Conservation (phyloP, 2,888 invertebrate species). For the Cheilosia scutellata region DNA sequence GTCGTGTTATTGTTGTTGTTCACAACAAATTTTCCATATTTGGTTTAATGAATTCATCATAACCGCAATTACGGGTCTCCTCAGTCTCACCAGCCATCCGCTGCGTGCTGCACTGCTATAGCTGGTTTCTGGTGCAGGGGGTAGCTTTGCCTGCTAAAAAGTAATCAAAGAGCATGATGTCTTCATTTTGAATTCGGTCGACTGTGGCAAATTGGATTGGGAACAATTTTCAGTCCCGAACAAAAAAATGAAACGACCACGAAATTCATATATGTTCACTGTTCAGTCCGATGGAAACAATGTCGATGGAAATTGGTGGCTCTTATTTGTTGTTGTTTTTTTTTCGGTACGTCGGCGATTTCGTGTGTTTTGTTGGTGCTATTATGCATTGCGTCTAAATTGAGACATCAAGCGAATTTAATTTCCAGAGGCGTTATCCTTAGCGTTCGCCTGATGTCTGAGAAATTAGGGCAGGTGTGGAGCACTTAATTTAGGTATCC, state of each 20-base stretch:
- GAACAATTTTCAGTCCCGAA: slow-evolving; percentile 61
- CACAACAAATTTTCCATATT: slow-evolving; percentile 67
- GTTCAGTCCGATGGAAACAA: slow-evolving; percentile 29
- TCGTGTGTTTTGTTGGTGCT: slow-evolving; percentile 13
- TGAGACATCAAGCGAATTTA: slow-evolving; percentile 71
- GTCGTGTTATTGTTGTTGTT: slow-evolving; percentile 30
- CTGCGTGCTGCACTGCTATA: slow-evolving; percentile 2
- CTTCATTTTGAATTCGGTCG: slow-evolving; percentile 74
- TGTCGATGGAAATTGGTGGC: slow-evolving; percentile 61
- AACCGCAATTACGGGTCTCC: slow-evolving; percentile 72
- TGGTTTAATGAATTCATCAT: slow-evolving; percentile 75
- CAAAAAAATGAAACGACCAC: slow-evolving; percentile 26
- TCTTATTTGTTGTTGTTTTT: slow-evolving; percentile 51
- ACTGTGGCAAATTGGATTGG: slow-evolving; percentile 75
- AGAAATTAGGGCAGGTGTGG: slow-evolving; percentile 74
- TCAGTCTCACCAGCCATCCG: slow-evolving; percentile 8
- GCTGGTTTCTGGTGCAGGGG: slow-evolving; percentile 26
- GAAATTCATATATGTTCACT: slow-evolving; percentile 32
- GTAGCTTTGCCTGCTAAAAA: slow-evolving; percentile 58
- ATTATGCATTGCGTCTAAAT: slow-evolving; percentile 49
- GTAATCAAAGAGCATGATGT: slow-evolving; percentile 76
- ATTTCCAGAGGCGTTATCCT: slow-evolving; percentile 73
- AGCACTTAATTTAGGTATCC: slow-evolving; percentile 71
- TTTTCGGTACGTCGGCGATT: slow-evolving; percentile 20
- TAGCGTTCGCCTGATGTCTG: slow-evolving; percentile 59